phyloP scores from a whole-genome alignment of 2,888 invertebrate species.

The Coleophora flavipennella region DNA sequence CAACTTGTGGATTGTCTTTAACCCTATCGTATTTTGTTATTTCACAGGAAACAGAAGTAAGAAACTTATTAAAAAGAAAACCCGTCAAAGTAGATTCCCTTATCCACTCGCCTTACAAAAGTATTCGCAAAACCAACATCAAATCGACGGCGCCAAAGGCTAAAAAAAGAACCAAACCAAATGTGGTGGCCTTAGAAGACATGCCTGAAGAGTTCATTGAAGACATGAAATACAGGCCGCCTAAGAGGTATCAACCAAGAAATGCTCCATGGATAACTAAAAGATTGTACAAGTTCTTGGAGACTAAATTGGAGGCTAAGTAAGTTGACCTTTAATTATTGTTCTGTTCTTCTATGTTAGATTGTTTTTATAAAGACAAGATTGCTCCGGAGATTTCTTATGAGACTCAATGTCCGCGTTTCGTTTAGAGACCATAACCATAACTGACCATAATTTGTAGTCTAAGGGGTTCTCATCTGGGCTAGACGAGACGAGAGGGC shows the following conservation, averaged over 20 bases:
- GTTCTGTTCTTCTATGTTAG: no score
- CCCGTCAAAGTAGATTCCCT: constrained; percentile 12
- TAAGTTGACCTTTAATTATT: constrained; percentile 15
- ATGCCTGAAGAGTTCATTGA: constrained; percentile 24
- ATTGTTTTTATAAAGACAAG: no score
- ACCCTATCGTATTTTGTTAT: background rate
- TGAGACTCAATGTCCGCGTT: no score
- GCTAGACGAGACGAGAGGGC: no score
- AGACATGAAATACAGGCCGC: constrained; percentile 35
- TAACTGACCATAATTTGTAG: no score
- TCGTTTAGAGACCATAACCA: no score
- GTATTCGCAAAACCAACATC: background rate
- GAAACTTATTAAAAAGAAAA: constrained; percentile 28
- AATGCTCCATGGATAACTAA: constrained; percentile 37
- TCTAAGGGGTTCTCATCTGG: no score
- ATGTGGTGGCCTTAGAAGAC: constrained; percentile 11
- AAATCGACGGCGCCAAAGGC: constrained; percentile 24
- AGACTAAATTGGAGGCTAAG: constrained; percentile 33
- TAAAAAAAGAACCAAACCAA: constrained; percentile 25
- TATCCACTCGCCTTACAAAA: constrained; percentile 29
- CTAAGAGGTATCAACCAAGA: constrained; percentile 27
- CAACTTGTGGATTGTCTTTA: background rate
- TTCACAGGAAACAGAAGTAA: constrained; percentile 36
- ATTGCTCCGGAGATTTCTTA: no score
- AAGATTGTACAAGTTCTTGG: constrained; percentile 32